A percentile compares a stretch with the other conserved stretches of the same genome.
Evolutionary conservation across 2,888 invertebrate species (phyloP).

Genomic region (Bembecia ichneumoniformis): DNA sequence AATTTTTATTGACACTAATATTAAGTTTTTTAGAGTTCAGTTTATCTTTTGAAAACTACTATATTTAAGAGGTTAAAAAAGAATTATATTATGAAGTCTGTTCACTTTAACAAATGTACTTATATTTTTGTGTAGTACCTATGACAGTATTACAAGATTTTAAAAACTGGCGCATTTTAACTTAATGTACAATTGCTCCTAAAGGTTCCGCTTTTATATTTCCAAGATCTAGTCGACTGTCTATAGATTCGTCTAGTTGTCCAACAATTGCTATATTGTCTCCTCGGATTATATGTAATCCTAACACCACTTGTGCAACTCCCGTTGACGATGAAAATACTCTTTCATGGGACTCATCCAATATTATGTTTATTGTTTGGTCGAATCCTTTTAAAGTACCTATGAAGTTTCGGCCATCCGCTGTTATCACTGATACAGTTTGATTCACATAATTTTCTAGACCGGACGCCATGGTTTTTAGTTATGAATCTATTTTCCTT

Average conservation of each 20-base stretch:
- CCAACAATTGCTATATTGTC: conserved; percentile 96
- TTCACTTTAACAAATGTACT: no score
- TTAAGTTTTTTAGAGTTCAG: no score
- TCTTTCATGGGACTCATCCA: conserved; percentile 98
- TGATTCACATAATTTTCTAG: conserved; percentile 91
- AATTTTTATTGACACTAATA: no score
- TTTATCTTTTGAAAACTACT: no score
- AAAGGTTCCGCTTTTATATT: conserved; percentile 88
- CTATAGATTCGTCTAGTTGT: conserved; percentile 86
- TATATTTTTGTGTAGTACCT: background rate
- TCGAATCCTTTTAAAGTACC: conserved; percentile 98
- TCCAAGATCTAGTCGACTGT: conserved; percentile 83
- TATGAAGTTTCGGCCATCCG: conserved; percentile 96
- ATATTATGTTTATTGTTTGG: conserved; percentile 98
- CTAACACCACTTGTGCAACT: conserved; percentile 89
- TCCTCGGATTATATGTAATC: conserved; percentile 97
- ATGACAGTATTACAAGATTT: background rate
- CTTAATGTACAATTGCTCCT: conserved; percentile 82
- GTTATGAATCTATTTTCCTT: no score
- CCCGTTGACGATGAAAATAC: conserved; percentile 95
- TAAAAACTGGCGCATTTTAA: background rate
- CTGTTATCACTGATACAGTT: conserved; percentile 94
- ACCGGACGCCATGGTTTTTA: conserved; percentile 80
- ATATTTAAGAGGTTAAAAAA: no score
- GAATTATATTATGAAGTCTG: no score